Evolutionary conservation across 2,888 invertebrate genomes (phyloP).

Genomic region (Macrophya alboannulata): DNA sequence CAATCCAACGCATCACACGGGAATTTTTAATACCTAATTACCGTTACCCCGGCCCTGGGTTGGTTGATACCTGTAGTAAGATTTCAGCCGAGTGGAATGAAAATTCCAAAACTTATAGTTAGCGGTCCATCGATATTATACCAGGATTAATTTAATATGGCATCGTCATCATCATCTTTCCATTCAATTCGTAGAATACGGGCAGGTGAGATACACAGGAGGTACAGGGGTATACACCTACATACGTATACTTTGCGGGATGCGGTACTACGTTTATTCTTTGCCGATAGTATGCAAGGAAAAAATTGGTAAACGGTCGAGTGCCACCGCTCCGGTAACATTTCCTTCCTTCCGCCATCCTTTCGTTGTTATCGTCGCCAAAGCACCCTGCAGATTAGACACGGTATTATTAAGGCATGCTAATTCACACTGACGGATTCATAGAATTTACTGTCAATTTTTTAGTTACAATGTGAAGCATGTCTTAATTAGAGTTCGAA

Average conservation of each 20-base stretch:
- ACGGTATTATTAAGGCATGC: not conserved
- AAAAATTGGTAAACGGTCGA: not conserved
- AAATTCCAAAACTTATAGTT: not conserved
- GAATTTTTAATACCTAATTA: not conserved
- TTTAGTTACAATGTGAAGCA: not conserved
- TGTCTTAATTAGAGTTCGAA: not conserved
- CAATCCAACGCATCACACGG: not conserved
- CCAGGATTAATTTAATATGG: constrained; percentile 4
- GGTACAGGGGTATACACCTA: constrained; percentile 12
- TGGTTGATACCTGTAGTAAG: not conserved
- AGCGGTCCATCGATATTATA: not conserved
- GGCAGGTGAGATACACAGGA: constrained; percentile 15
- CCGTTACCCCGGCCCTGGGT: no score
- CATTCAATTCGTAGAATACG: not conserved
- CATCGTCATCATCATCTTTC: not conserved
- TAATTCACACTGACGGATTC: not conserved
- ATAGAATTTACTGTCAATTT: not conserved
- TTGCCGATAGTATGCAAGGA: not conserved
- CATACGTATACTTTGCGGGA: constrained; percentile 17
- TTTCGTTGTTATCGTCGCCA: not conserved
- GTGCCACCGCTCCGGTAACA: not conserved
- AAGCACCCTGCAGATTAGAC: not conserved
- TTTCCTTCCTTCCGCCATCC: not conserved
- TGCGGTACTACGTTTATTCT: not conserved
- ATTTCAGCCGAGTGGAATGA: not conserved